These are phyloP conservation scores for Salvelinus alpinus DNA, from an alignment of 2,113 vertebrate genomes.

Conservation along the genomic window DNA sequence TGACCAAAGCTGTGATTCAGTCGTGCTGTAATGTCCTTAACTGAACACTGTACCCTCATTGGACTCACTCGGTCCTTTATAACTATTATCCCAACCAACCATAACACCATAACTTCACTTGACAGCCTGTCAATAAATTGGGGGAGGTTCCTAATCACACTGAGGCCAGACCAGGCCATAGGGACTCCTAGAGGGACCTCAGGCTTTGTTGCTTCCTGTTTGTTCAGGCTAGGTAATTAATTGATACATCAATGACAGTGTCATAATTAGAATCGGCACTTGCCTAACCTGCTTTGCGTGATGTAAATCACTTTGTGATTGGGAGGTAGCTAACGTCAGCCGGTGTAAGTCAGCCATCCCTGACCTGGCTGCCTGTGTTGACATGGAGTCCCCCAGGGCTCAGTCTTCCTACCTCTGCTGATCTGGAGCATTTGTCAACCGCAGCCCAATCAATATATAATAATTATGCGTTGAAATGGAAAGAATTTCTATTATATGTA, in stretches of 20 bases:
- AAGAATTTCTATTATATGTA: conserved; percentile 15
- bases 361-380: neutral
- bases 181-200: neutral
- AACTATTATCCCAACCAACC: neutral
- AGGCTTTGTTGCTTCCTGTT: conserved; percentile 47
- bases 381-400: neutral
- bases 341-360: conserved; percentile 20
- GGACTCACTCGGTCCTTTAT: neutral
- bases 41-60: neutral
- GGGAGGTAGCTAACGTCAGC: conserved; percentile 5
- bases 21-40: neutral
- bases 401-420: conserved; percentile 11
- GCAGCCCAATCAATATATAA: conserved; percentile 52
- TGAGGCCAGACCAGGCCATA: conserved; percentile 29
- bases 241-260: conserved; percentile 62
- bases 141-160: conserved; percentile 35
- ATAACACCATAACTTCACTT: neutral
- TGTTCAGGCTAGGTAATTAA: conserved; percentile 50
- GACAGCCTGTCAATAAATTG: conserved; percentile 46
- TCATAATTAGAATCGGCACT: conserved; percentile 45
- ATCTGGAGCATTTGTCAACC: conserved; percentile 32
- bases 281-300: conserved; percentile 41
- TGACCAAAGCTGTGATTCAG: neutral
- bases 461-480: conserved; percentile 27
- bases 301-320: conserved; percentile 49